Evolutionary conservation across 1,140 invertebrate species (phyloP), one percentile per base, ranked within the genome.

Genomic region (Drosophila ficusphila): DNA sequence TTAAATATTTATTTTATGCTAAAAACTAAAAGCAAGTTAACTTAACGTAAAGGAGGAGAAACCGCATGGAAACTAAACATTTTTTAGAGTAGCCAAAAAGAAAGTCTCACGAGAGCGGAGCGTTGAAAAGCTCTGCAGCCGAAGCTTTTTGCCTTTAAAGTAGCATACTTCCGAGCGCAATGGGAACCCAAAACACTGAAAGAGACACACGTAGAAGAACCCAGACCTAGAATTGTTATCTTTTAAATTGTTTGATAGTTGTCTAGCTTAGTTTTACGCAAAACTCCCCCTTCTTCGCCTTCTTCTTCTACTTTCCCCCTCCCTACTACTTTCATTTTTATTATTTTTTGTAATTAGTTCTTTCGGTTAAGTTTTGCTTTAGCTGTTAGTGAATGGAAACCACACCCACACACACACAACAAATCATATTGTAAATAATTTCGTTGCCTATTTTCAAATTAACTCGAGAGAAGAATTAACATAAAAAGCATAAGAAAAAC

Each of bases 381-480:
- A 61, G 53, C 52, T 36, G 18, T 8, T 53, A 54, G 62, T 29
- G 27, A 62, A 56, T 36, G 52, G 19, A 75, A 49, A 62, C 25
- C 52, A n/a, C 33, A 46, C 68, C 49, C 36, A 61, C 67, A 68
- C 52, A 52, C 36, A 44, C 41, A 51, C 31, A 60, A 75, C n/a
- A 65, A 65, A 65, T 65, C 79, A 85, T 86, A 76, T 71, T 85
- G 81, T 85, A 85, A 85, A 85, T 85, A 85, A 85, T 85, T 85
- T 85, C 72, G 79, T 81, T 81, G 61, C 61, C 78, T 71, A 49
- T 82, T 67, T 75, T 71, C 74, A 78, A 85, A 68, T 60, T 56
- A 76, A 82, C 36, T 46, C 39, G 56, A 33, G 46, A 73, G 54
- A 47, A 74, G 44, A 69, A 52, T n/a, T 51, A 33, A 54, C 47